Conservation (phyloP, 2,797 vertebrate species). For the Periophthalmus magnuspinnatus region DNA sequence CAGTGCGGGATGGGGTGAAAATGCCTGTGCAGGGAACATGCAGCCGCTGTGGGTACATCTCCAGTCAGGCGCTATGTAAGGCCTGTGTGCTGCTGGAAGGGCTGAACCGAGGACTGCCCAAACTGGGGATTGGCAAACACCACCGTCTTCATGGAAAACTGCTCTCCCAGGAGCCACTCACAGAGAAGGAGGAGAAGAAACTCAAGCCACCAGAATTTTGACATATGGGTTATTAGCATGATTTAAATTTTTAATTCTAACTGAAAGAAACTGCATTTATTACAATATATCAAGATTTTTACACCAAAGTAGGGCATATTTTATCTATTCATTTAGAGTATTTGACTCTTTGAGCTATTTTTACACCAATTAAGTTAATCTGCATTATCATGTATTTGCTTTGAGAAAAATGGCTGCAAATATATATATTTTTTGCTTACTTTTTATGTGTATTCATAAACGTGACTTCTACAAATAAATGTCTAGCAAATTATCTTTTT, state of each 20-base stretch:
- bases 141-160: constrained; percentile 80
- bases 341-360: no score
- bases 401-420: background rate
- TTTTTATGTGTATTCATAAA: background rate
- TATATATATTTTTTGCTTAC: background rate
- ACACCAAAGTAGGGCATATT: background rate
- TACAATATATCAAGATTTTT: background rate
- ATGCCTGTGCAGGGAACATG: constrained; percentile 83
- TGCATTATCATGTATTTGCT: background rate
- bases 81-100: constrained; percentile 88
- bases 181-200: constrained; percentile 70
- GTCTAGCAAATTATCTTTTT: background rate
- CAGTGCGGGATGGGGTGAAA: constrained; percentile 78
- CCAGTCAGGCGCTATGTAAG: constrained; percentile 87
- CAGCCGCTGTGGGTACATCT: constrained; percentile 85
- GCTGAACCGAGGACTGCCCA: constrained; percentile 84
- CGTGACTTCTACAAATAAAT: background rate
- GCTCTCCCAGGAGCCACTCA: constrained; percentile 75
- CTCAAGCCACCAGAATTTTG: constrained; percentile 75
- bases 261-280: background rate
- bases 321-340: background rate
- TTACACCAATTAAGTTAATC: no score
- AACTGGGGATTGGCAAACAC: constrained; percentile 86
- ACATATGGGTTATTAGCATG: constrained; percentile 21
- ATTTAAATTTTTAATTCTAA: constrained; percentile 16